Evolutionary conservation across 2,113 vertebrate genomes (phyloP).

Genomic region (Passer montanus): DNA sequence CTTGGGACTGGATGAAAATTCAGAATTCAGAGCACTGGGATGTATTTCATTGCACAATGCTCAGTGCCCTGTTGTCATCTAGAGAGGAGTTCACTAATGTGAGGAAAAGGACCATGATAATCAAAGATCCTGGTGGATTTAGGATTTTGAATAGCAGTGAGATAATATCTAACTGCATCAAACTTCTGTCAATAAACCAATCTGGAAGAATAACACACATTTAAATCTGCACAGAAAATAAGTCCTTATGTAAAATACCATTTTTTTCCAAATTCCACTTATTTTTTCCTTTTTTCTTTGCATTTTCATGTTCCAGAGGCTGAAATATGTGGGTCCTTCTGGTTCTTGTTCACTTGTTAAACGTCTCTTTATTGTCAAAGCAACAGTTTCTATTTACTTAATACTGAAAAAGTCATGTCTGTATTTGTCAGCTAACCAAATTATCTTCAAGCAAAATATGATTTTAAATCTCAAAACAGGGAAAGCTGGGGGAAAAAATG

Average conservation of each 20-base stretch:
- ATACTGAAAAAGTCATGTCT: slow-evolving; percentile 5
- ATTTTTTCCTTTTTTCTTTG: background rate
- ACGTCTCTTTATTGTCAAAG: background rate
- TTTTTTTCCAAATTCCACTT: background rate
- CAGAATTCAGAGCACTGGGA: background rate
- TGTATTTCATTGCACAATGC: background rate
- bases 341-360: background rate
- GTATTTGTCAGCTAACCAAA: slow-evolving; percentile 22
- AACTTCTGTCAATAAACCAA: slow-evolving; percentile 2
- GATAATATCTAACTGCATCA: background rate
- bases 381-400: background rate
- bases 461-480: slow-evolving; percentile 33
- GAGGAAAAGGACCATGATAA: background rate
- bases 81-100: background rate
- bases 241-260: background rate
- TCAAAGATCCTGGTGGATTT: background rate
- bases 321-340: background rate
- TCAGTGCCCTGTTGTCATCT: background rate
- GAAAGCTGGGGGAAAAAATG: background rate
- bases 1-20: background rate
- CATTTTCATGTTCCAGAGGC: background rate
- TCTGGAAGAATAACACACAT: background rate
- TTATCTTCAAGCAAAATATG: background rate
- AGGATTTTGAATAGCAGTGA: background rate
- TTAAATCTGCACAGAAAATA: background rate